These are phyloP conservation scores for Lasius platythorax DNA, from an alignment of 2,888 invertebrate species.

Conservation along the genomic window DNA sequence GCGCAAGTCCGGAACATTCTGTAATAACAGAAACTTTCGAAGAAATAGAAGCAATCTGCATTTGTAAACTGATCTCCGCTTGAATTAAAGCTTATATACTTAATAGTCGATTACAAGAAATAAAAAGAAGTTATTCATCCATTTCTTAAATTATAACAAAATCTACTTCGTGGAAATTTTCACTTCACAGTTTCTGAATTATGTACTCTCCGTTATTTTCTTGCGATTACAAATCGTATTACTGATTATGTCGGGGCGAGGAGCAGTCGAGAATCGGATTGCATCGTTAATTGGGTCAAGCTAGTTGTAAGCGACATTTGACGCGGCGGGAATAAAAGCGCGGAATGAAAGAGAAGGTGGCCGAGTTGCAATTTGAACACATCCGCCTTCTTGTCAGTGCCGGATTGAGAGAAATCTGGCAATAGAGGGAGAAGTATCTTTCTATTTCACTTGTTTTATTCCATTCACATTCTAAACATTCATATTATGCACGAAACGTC, in stretches of 20 bases:
- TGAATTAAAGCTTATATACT: constrained; percentile 32
- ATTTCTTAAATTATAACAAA: constrained; percentile 34
- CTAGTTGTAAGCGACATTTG: constrained; percentile 34
- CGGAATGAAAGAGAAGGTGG: constrained; percentile 54
- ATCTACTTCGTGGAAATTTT: constrained; percentile 4
- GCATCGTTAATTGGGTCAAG: constrained; percentile 59
- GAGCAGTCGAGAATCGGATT: constrained; percentile 23
- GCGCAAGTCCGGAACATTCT: neutral
- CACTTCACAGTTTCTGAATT: constrained; percentile 20
- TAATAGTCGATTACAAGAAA: constrained; percentile 28
- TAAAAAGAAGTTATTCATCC: constrained; percentile 5
- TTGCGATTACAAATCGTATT: constrained; percentile 43
- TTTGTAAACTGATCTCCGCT: constrained; percentile 17
- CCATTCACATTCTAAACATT: constrained; percentile 36
- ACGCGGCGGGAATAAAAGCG: constrained; percentile 58
- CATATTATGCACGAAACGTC: neutral
- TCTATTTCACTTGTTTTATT: constrained; percentile 25
- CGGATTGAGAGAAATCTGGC: neutral
- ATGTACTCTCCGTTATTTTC: constrained; percentile 32
- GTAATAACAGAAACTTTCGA: neutral
- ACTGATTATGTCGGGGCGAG: constrained; percentile 27
- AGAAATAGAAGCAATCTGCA: constrained; percentile 11
- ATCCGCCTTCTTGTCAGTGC: constrained; percentile 42
- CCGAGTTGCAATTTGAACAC: constrained; percentile 69
- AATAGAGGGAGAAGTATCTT: neutral